A percentile compares a stretch with the other conserved stretches of the same genome.
phyloP scores from a whole-genome alignment of 1,140 invertebrate genomes.

The Heterodera carotae region DNA sequence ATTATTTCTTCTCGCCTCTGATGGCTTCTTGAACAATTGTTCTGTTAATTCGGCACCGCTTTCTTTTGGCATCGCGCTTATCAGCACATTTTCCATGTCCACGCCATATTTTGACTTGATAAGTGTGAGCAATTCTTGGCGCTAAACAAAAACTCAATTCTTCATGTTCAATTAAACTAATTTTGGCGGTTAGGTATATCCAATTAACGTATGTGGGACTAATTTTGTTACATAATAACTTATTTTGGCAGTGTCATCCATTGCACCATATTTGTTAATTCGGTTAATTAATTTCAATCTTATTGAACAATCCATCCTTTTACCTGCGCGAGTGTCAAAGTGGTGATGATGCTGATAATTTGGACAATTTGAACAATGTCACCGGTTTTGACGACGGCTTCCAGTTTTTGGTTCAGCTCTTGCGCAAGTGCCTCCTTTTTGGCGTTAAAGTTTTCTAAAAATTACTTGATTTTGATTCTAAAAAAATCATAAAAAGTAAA shows the following conservation, averaged over 20 bases:
- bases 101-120: background rate
- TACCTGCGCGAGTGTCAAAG: background rate
- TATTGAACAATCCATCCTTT: background rate
- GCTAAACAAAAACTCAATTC: too few relatives aligned
- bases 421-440: constrained; percentile 2
- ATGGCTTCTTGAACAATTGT: background rate
- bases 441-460: background rate
- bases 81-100: background rate
- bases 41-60: background rate
- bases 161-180: too few relatives aligned
- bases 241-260: too few relatives aligned
- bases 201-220: too few relatives aligned
- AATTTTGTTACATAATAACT: background rate
- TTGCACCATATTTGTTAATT: too few relatives aligned
- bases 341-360: constrained; percentile 12
- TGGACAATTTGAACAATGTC: background rate
- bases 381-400: background rate
- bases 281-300: background rate
- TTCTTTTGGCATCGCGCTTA: background rate
- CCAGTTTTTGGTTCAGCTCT: background rate
- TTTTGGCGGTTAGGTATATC: too few relatives aligned
- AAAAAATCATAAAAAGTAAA: background rate
- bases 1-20: too few relatives aligned
- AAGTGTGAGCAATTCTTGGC: background rate
- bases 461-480: background rate